A percentile compares a stretch with the other conserved stretches of the same genome.
Conservation (phyloP, 2,797 vertebrate species). For the Rhinoraja longicauda region DNA sequence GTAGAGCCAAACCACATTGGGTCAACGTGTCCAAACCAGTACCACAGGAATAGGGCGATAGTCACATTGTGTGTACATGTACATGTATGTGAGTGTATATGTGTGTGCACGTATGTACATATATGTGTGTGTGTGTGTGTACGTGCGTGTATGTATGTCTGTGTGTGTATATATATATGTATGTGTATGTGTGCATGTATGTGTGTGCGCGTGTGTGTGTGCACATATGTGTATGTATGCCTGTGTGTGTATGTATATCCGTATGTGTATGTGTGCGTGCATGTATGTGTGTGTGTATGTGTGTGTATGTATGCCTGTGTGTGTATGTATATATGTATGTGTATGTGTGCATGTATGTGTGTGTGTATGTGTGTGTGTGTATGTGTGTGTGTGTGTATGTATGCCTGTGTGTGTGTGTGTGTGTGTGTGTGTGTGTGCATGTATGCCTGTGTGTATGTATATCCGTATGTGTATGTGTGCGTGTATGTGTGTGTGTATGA, state of each 20-base stretch:
- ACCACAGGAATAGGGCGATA: too few species aligned
- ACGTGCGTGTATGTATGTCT: neutral
- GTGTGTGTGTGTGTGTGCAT: neutral
- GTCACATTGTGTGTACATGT: neutral
- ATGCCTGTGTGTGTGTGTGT: neutral
- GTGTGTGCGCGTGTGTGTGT: neutral
- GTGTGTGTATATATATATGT: neutral
- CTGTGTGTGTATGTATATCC: neutral
- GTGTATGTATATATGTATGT: neutral
- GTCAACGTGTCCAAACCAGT: too few species aligned
- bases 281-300: neutral
- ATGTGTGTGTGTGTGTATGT: too few species aligned
- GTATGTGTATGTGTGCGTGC: neutral
- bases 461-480: neutral
- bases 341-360: neutral
- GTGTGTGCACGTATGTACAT: neutral
- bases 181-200: neutral
- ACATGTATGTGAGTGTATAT: neutral
- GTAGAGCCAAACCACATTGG: too few species aligned
- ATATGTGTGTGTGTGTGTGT: neutral
- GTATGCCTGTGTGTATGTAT: neutral
- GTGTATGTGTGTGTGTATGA: neutral
- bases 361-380: too few species aligned
- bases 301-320: neutral
- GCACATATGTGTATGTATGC: too few species aligned